A percentile compares a stretch with the other conserved stretches of the same genome.
These are phyloP conservation scores for Crotalus horridus DNA, from an alignment of 2,113 vertebrate species.

Conservation along the genomic window DNA sequence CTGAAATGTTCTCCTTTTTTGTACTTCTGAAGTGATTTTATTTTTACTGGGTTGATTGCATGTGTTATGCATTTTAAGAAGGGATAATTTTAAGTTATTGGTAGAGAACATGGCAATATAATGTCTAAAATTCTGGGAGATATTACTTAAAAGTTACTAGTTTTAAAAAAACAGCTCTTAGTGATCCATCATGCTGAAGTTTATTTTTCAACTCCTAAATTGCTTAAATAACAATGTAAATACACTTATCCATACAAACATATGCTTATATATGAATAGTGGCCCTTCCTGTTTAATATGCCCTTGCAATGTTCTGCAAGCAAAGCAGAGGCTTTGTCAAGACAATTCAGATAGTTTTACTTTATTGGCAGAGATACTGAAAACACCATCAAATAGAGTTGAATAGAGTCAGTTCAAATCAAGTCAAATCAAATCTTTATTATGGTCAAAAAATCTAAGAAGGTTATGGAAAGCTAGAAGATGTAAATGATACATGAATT, in stretches of 20 bases:
- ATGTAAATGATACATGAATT: background rate
- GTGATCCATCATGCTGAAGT: background rate
- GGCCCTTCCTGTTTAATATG: background rate
- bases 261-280: background rate
- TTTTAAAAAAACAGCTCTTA: background rate
- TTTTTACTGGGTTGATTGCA: background rate
- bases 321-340: background rate
- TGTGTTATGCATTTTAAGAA: background rate
- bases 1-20: background rate
- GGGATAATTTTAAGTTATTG: background rate
- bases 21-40: background rate
- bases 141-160: background rate
- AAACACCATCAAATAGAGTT: background rate
- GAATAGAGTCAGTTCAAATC: background rate
- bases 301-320: background rate
- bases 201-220: background rate
- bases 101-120: background rate
- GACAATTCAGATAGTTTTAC: background rate
- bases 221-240: background rate
- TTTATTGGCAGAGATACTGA: background rate
- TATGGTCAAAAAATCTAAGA: background rate
- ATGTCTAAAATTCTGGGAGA: background rate
- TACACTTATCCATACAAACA: background rate
- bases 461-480: background rate
- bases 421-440: background rate